phyloP scores from a whole-genome alignment of 2,113 vertebrate species.

The Corythornis madagascariensis region DNA sequence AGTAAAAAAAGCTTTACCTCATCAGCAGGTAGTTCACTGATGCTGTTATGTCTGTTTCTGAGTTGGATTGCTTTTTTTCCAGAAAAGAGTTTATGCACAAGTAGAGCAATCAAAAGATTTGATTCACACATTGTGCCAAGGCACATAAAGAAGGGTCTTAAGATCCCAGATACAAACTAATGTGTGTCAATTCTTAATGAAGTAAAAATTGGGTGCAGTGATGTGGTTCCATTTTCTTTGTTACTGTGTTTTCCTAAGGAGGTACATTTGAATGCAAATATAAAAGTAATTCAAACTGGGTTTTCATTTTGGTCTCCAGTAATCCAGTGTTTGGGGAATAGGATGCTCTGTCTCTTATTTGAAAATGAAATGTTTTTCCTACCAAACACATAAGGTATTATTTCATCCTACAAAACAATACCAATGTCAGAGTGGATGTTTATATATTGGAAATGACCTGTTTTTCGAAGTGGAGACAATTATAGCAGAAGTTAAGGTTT shows the following conservation, averaged over 20 bases:
- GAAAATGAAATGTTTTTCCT: neutral
- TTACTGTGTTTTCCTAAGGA: neutral
- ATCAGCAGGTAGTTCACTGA: neutral
- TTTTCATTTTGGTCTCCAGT: neutral
- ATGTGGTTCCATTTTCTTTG: neutral
- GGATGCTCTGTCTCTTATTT: neutral
- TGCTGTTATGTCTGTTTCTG: neutral
- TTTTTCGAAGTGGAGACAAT: neutral
- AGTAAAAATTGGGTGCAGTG: neutral
- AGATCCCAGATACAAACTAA: neutral
- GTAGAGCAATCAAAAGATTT: neutral
- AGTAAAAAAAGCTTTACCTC: neutral
- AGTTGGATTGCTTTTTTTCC: neutral
- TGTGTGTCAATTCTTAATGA: neutral
- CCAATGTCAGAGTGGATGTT: neutral
- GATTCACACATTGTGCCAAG: neutral
- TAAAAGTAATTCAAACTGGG: neutral
- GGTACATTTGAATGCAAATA: neutral
- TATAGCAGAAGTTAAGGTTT: slow-evolving; percentile 8
- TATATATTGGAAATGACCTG: neutral
- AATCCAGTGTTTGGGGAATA: neutral
- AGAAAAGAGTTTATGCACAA: neutral
- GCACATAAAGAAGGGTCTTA: neutral
- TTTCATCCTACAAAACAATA: slow-evolving; percentile 7
- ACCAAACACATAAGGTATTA: neutral